Percentiles rank a stretch among this genome's conserved stretches.
Evolutionary conservation across 1,140 invertebrate species (phyloP).

Genomic region (Meloidogyne exigua): DNA sequence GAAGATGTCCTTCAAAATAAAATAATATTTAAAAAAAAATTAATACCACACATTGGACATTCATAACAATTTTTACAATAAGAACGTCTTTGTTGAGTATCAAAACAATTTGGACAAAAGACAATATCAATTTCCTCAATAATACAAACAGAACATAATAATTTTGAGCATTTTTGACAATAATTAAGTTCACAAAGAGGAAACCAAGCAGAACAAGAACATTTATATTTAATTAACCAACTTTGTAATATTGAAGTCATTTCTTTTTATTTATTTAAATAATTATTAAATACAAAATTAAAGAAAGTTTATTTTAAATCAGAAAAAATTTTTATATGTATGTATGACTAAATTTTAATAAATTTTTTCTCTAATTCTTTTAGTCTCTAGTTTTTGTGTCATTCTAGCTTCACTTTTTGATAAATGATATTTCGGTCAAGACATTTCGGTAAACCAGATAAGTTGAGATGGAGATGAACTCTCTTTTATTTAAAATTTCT

Average conservation of each 20-base stretch:
- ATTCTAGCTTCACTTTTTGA: no score
- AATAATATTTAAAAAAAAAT: neutral
- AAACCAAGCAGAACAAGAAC: constrained; percentile 40
- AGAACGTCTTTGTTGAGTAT: constrained; percentile 27
- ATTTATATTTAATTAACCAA: constrained; percentile 39
- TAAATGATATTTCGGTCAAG: no score
- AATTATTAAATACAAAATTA: no score
- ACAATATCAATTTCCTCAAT: constrained; percentile 41
- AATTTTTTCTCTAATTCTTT: no score
- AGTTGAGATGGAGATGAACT: no score
- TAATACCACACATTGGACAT: constrained; percentile 46
- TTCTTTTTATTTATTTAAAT: constrained; percentile 27
- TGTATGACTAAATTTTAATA: no score
- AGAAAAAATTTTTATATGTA: no score
- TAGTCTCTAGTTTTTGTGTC: no score
- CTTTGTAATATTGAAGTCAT: constrained; percentile 74
- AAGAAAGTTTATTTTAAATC: no score
- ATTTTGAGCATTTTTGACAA: constrained; percentile 32
- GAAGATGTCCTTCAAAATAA: constrained; percentile 18
- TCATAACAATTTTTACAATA: constrained; percentile 36
- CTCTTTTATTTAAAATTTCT: no score
- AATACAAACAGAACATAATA: constrained; percentile 35
- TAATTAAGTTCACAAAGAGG: constrained; percentile 40
- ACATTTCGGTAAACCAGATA: no score
- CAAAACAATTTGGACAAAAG: constrained; percentile 47